A percentile compares a stretch with the other conserved stretches of the same genome.
Evolutionary conservation across 2,113 vertebrate genomes (phyloP).

Genomic region (Galemys pyrenaicus): DNA sequence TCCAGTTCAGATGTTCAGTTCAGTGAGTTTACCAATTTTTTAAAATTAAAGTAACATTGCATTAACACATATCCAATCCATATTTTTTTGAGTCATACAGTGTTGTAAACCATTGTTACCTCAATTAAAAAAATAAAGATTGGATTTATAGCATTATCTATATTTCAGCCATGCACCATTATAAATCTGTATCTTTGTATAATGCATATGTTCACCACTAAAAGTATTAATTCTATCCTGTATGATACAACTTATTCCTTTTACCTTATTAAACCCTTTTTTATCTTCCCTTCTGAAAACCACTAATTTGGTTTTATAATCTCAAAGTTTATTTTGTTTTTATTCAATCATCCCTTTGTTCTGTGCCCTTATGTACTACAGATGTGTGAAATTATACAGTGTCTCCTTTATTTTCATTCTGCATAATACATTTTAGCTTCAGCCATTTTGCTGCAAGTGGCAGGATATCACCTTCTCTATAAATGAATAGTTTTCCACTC

Average conservation of each 20-base stretch:
- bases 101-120: too few relatives aligned
- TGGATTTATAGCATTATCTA: too few relatives aligned
- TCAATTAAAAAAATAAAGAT: too few relatives aligned
- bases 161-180: too few relatives aligned
- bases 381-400: background rate
- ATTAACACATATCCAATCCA: too few relatives aligned
- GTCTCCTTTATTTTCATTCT: background rate
- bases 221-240: background rate
- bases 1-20: background rate
- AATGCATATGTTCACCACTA: too few relatives aligned
- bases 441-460: too few relatives aligned
- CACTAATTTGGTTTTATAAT: background rate
- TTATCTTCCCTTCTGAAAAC: background rate
- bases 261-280: background rate
- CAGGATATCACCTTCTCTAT: too few relatives aligned
- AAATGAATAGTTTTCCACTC: too few relatives aligned
- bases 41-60: background rate
- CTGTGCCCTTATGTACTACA: background rate
- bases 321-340: background rate
- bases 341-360: background rate
- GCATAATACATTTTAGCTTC: background rate
- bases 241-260: background rate
- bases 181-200: too few relatives aligned
- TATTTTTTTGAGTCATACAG: too few relatives aligned
- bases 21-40: background rate